A percentile compares a stretch with the other conserved stretches of the same genome.
phyloP scores from a whole-genome alignment of 2,797 vertebrate species.

The Sebastes diploproa region DNA sequence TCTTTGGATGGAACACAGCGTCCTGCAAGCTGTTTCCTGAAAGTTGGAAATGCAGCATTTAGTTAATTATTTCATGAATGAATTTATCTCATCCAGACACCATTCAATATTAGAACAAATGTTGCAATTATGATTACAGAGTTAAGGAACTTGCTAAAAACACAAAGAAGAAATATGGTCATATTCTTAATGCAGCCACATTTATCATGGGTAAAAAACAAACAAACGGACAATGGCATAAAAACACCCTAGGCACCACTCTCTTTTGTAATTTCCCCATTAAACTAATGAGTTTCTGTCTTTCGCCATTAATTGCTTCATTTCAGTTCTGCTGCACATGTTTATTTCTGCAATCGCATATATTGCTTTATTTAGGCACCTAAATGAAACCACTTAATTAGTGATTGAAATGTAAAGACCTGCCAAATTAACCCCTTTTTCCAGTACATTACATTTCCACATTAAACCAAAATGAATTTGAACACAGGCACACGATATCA shows the following conservation, averaged over 20 bases:
- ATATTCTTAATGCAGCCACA: slow-evolving; percentile 47
- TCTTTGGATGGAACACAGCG: neutral
- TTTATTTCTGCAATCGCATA: slow-evolving; percentile 73
- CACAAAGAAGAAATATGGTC: slow-evolving; percentile 29
- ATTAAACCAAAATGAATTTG: slow-evolving; percentile 71
- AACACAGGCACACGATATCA: slow-evolving; percentile 14
- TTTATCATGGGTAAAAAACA: slow-evolving; percentile 61
- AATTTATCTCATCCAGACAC: slow-evolving; percentile 31
- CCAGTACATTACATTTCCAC: slow-evolving; percentile 81
- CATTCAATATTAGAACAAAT: slow-evolving; percentile 49
- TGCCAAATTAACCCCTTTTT: slow-evolving; percentile 83
- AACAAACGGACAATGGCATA: slow-evolving; percentile 59
- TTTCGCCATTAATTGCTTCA: slow-evolving; percentile 83
- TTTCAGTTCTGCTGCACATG: slow-evolving; percentile 76
- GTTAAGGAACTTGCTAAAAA: slow-evolving; percentile 29
- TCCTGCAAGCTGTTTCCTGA: slow-evolving; percentile 4
- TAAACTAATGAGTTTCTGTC: slow-evolving; percentile 80
- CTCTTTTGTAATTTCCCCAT: slow-evolving; percentile 79
- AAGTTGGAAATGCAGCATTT: slow-evolving; percentile 11
- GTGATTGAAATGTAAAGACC: slow-evolving; percentile 78
- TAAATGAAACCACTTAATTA: slow-evolving; percentile 82
- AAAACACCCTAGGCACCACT: slow-evolving; percentile 63
- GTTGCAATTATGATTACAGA: slow-evolving; percentile 55
- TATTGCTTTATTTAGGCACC: slow-evolving; percentile 74
- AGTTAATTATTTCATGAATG: slow-evolving; percentile 23